Base-by-base conservation (phyloP, 1,140 invertebrate species). In the Samia ricini region DNA sequence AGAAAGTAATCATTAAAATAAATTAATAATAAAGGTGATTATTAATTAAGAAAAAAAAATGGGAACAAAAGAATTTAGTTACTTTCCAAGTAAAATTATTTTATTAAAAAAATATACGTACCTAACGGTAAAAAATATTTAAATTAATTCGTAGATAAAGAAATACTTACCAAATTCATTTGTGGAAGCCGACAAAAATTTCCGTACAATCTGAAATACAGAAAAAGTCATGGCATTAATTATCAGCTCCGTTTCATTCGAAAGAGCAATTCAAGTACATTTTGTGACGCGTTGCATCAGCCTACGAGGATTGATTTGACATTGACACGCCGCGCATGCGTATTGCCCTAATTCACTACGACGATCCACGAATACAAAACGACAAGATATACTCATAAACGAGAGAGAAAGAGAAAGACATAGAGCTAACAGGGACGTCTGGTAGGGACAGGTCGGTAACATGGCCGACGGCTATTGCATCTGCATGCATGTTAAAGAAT, bases 221-320 rank as follows among this genome's bases (percentile, higher is more conserved):
- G 70, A 64, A 70, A 42, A 70, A 26, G 55, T 51, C 56, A 61
- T 29, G 48, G 19, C 24, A 56, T 63, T 69, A 74, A 71, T 66
- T 66, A 63, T 55, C 63, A 60, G 23, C n/a, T 23, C 10, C 59
- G 60, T 54, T 60, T 63, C 58, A 67, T 68, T 62, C 61, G 56
- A 63, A 71, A 68, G 52, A 50, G 55, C 61, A 49, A 69, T 68
- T 60, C 56, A 54, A 67, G 60, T 56, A 64, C 63, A 69, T 74
- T 74, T 74, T 79, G 69, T 73, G 61, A 72, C 68, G 56, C 64
- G 79, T 83, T 89, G 86, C 86, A 89, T 86, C 83, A 88, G 85
- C 83, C 76, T 84, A 85, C 72, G 69, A 79, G 73, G 80, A 89
- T 89, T 89, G 86, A 89, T 89, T 89, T 84, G 86, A 89, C 86